Conservation (phyloP, 2,888 invertebrate genomes). For the Cylloceria caligata region DNA sequence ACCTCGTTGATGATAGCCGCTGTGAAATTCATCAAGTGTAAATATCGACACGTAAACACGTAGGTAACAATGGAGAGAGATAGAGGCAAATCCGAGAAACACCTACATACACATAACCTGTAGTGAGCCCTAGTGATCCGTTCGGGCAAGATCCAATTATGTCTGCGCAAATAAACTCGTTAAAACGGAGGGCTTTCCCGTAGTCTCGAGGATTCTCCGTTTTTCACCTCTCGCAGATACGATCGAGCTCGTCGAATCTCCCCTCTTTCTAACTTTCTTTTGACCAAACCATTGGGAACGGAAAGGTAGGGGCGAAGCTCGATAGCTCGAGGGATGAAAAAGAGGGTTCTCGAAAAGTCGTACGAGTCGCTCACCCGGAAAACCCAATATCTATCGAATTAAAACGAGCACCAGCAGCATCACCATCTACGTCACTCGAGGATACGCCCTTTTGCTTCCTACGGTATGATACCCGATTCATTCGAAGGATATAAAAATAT, state of each 20-base stretch:
- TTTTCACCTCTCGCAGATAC: constrained; percentile 24
- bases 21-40: constrained; percentile 50
- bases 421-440: constrained; percentile 3
- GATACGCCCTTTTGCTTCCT: constrained; percentile 22
- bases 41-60: constrained; percentile 46
- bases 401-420: constrained; percentile 45
- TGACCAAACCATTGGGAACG: constrained; percentile 7
- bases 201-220: constrained; percentile 16
- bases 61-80: constrained; percentile 47
- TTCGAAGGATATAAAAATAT: constrained; percentile 1
- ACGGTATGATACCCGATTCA: constrained; percentile 42
- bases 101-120: constrained; percentile 1
- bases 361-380: constrained; percentile 47
- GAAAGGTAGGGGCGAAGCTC: constrained; percentile 5
- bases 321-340: constrained; percentile 42
- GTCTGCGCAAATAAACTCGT: constrained; percentile 70
- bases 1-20: constrained; percentile 1
- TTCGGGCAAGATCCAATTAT: constrained; percentile 69
- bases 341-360: constrained; percentile 43
- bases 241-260: constrained; percentile 12
- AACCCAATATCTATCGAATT: constrained; percentile 66
- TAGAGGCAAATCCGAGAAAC: constrained; percentile 11
- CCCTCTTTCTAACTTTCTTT: constrained; percentile 20
- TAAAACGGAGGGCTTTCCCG: constrained; percentile 57
- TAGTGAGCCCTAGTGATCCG: constrained; percentile 52